Base-by-base conservation (phyloP, 2,797 vertebrate genomes). In the Taeniopygia guttata region DNA sequence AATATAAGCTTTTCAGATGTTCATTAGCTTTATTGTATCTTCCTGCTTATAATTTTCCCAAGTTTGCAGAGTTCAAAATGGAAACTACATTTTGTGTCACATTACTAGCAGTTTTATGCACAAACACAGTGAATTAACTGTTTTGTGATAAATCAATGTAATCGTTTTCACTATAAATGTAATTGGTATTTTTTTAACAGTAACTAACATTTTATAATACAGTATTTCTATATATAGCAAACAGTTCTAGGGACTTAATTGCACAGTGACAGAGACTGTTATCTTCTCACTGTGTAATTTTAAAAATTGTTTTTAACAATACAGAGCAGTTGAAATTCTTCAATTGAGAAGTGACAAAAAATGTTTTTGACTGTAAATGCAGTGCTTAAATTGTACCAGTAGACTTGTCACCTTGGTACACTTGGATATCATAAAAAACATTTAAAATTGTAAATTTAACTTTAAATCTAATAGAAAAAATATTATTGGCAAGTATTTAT, bases 401-500 rank as follows among this genome's bases (percentile, higher is more conserved):
- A 88, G 87, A 70, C 77, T 93, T 97, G 95, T 96, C 96, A 96
- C 70, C 69, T 64, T 93, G 59, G 69, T 92, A 70, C 68, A 70
- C 36, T 88, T 56, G 25, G 66, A 94, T 96, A 84, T 96, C 93
- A 96, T 96, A 96, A 97, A 97, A 97, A 72, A 60, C 17, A 45
- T 69, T 93, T 80, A 88, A 97, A 97, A 96, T 75, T 93, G 74
- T 97, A 95, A 95, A 97, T 94, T 52, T 92, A 90, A 90, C 91
- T 43, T 96, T 96, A 95, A 94, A 96, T 97, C 93, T 88, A 94
- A 92, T 85, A 86, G 69, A 75, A 94, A 74, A 58, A 26, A 49
- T 66, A 52, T 63, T 9, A 7, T 64, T 94, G 66, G 64, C 58
- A 84, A 83, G 72, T 45, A 30, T 56, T 69, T 94, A 45, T 84